Conservation (phyloP, 2,113 vertebrate species). For the Anarhynchus alexandrinus region DNA sequence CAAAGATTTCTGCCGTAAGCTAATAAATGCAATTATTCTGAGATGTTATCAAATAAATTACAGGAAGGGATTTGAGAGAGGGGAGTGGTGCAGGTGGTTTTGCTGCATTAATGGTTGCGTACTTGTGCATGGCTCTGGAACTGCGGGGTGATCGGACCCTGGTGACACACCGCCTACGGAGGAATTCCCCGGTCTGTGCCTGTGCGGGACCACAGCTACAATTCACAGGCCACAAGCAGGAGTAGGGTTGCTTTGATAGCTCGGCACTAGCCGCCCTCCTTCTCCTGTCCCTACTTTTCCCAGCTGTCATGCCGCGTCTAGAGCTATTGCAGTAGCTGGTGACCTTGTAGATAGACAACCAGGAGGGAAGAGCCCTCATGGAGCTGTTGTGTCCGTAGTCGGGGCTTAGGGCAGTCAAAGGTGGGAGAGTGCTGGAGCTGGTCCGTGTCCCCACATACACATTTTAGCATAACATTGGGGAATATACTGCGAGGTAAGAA, state of each 20-base stretch:
- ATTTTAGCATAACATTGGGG: too few species aligned
- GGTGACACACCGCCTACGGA: too few species aligned
- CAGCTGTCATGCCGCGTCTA: background rate
- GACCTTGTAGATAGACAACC: background rate
- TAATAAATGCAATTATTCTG: background rate
- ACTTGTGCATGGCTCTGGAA: background rate
- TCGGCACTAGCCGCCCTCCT: background rate
- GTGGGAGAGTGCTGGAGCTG: background rate
- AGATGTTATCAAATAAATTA: background rate
- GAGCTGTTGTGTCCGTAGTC: background rate
- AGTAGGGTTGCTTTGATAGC: background rate
- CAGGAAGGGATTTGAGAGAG: background rate
- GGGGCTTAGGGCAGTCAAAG: background rate
- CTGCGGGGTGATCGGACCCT: background rate
- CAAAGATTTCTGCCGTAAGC: background rate
- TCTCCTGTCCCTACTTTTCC: background rate
- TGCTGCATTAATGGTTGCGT: background rate
- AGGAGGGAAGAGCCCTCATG: background rate
- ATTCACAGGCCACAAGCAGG: background rate
- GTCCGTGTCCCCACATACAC: rapidly evolving
- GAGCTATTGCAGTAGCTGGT: background rate
- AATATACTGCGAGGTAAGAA: background rate
- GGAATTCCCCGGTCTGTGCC: background rate
- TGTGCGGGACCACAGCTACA: background rate
- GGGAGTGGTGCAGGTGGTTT: background rate